Evolutionary conservation across 2,797 vertebrate genomes (phyloP), one percentile per base, ranked within the genome.

Genomic region (Melanogrammus aeglefinus): DNA sequence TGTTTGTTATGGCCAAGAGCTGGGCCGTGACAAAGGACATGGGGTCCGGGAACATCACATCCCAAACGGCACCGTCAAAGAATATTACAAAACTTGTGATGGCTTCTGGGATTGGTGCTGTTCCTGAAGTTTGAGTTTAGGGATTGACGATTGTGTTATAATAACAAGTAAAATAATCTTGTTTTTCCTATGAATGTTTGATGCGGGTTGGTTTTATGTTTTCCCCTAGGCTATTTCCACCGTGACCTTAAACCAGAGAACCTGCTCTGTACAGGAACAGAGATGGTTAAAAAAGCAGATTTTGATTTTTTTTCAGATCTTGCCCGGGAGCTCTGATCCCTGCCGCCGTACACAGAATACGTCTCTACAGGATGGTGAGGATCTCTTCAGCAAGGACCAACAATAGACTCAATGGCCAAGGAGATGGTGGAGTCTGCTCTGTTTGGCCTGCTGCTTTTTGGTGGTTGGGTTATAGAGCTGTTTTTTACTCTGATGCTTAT

Each of bases 181-280:
- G 44, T 47, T 4, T 18, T 57, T 57, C 51, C 13, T 8, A 57
- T n/a, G 51, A n/a, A 57, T 1, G 18, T 57, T 47, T 16, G 44
- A 16, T 18, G 39, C 35, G 12, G n/a, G 24, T 75, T 51, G 14
- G 31, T 18, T 72, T 63, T 38, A 75, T 21, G 4, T 44, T 9
- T 72, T 2, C 72, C 76, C 86, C 36, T 80, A 97, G 97, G 97
- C 5, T 99, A 96, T 91, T 98, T 97, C 85, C 96, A 97, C 80
- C 95, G 97, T 71, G 97, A 99, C 85, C 96, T 99, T 95, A 98
- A 98, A 84, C 97, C 96, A 1, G 97, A 98, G 90, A 98, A 98
- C 80, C 89, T 98, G 90, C 94, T 99, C 13, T 97, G 96, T 83
- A 96, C 95, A 93, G 96, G 97, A 35, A 96, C 96, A 77, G 96